phyloP scores from a whole-genome alignment of 2,888 invertebrate species.

The Choreutis nemorana region DNA sequence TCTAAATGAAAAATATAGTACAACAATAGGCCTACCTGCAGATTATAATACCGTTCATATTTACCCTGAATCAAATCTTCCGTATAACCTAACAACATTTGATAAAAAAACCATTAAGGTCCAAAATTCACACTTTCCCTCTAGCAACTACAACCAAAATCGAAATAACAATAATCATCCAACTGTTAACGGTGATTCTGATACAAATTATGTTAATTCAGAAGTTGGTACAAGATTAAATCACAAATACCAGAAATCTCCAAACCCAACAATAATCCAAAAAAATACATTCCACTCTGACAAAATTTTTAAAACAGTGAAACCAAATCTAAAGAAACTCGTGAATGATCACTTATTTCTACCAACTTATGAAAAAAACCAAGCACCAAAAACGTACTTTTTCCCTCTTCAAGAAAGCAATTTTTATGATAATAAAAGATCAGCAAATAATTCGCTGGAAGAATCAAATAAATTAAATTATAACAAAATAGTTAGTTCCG shows the following conservation, averaged over 20 bases:
- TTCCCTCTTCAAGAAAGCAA: constrained; percentile 7
- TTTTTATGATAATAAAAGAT: too few species aligned
- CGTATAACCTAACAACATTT: constrained; percentile 2
- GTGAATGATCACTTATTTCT: constrained; percentile 28
- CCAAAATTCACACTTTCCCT: constrained; percentile 1
- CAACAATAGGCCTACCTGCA: constrained; percentile 18
- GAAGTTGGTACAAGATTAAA: too few species aligned
- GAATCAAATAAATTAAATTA: too few species aligned
- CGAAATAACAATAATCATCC: constrained; percentile 29
- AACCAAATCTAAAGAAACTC: constrained; percentile 20
- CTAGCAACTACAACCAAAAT: constrained; percentile 3
- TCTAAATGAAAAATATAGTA: constrained; percentile 24
- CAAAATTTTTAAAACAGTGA: constrained; percentile 12
- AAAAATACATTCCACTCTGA: constrained; percentile 2
- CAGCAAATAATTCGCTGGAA: too few species aligned
- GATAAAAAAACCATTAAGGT: constrained; percentile 5
- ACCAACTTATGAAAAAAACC: constrained; percentile 22
- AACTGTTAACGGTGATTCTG: constrained; percentile 25
- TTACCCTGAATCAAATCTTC: constrained; percentile 8
- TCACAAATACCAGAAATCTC: background rate
- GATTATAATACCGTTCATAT: constrained; percentile 11
- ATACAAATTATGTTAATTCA: too few species aligned
- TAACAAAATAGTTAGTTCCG: too few species aligned
- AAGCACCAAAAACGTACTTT: constrained; percentile 7
- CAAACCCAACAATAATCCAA: background rate